Conservation (phyloP, 2,888 invertebrate species). For the Cloeon dipterum region DNA sequence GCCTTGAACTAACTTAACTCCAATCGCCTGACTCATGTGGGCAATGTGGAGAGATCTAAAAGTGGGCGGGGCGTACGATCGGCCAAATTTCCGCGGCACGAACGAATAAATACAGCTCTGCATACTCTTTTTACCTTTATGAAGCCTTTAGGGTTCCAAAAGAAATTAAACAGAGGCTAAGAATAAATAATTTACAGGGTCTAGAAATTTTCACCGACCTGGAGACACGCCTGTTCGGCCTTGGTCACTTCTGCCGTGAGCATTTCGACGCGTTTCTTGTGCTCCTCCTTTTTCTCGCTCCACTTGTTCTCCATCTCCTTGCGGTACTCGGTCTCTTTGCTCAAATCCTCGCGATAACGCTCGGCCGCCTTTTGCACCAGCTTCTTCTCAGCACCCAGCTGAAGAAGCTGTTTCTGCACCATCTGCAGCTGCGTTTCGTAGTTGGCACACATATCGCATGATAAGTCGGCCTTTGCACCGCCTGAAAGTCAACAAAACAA, state of each 20-base stretch:
- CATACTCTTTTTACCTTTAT: too few relatives aligned
- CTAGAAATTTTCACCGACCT: too few relatives aligned
- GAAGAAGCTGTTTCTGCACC: constrained; percentile 32
- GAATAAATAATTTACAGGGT: too few relatives aligned
- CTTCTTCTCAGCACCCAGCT: constrained; percentile 14
- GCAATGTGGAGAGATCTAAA: too few relatives aligned
- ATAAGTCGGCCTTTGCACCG: constrained; percentile 16
- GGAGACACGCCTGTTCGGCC: constrained; percentile 34
- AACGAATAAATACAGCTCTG: too few relatives aligned
- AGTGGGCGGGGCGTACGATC: too few relatives aligned
- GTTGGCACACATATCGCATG: constrained; percentile 73
- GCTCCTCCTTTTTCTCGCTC: constrained; percentile 49
- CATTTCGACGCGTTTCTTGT: constrained; percentile 34
- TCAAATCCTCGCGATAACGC: constrained; percentile 35
- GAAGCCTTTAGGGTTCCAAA: too few relatives aligned
- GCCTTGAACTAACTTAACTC: too few relatives aligned
- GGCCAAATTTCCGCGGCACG: too few relatives aligned
- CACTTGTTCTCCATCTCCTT: constrained; percentile 57
- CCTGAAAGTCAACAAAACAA: constrained; percentile 13
- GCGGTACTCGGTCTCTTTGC: constrained; percentile 45
- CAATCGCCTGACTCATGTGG: too few relatives aligned
- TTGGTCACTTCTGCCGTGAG: constrained; percentile 19
- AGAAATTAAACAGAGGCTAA: too few relatives aligned
- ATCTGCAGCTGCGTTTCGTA: constrained; percentile 63
- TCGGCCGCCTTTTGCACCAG: constrained; percentile 26